Percentiles rank a stretch among this genome's conserved stretches.
Evolutionary conservation across 2,888 invertebrate genomes (phyloP).

Genomic region (Nasonovia ribisnigri): DNA sequence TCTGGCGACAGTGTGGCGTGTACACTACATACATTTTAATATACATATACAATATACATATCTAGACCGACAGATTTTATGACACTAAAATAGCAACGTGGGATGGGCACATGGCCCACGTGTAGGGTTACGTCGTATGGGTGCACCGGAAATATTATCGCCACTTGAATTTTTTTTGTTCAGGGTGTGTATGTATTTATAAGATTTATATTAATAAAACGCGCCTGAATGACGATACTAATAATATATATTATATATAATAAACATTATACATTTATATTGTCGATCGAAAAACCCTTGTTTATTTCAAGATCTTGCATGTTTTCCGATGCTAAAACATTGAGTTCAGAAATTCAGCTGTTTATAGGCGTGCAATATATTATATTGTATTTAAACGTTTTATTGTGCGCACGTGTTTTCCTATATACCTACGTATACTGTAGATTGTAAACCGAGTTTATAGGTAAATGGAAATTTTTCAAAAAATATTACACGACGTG

Average conservation of each 20-base stretch:
- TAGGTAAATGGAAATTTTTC: conserved; percentile 50
- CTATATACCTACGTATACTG: not conserved
- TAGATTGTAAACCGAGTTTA: conserved; percentile 33
- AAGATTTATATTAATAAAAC: conserved; percentile 35
- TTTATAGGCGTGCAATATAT: conserved; percentile 34
- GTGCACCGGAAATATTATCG: conserved; percentile 43
- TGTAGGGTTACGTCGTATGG: conserved; percentile 41
- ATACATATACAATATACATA: not conserved
- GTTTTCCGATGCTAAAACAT: not conserved
- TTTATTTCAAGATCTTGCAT: not conserved
- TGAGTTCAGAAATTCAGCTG: conserved; percentile 3
- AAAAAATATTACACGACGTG: conserved; percentile 49
- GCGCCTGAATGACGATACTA: not conserved
- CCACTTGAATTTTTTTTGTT: conserved; percentile 21
- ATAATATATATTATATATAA: not conserved
- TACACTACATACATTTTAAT: not conserved
- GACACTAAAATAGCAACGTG: conserved; percentile 38
- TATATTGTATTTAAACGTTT: not conserved
- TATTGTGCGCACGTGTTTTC: conserved; percentile 28
- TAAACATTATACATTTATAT: not conserved
- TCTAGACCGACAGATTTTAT: conserved; percentile 18
- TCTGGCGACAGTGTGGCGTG: not conserved
- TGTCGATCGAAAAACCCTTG: not conserved
- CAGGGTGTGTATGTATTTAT: conserved; percentile 1
- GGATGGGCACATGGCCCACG: conserved; percentile 46